Base-by-base conservation (phyloP, 2,797 vertebrate species). In the Epinephelus malabaricus region DNA sequence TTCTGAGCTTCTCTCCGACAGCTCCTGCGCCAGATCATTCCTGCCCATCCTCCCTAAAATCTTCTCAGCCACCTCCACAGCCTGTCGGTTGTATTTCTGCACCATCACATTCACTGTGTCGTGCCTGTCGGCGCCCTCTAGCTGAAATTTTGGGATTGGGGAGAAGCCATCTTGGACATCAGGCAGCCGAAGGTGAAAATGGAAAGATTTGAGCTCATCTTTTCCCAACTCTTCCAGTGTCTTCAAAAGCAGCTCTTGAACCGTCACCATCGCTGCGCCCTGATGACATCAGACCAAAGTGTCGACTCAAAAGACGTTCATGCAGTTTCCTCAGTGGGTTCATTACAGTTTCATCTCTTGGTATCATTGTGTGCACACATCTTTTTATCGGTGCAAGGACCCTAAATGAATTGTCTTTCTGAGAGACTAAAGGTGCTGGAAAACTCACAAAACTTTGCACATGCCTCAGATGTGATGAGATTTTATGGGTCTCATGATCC, bases 31-130 rank as follows among this genome's bases (percentile, higher is more conserved):
- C n/a, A 79, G 46, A 30, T 76, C 18, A 49, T 61, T 34, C 27
- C 34, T 55, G 11, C 34, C 18, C 6, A 82, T 82, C 38, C 55
- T 61, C 38, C 4, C 1, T 21, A 79, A 59, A 45, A 79, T n/a
- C 23, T 17, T 53, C 21, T 5, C 8, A 15, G 69, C 56, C 38
- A 82, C 49, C 7, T 66, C 23, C 40, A 21, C 19, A 7, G 54
- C 49, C 10, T 56, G 59, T 59, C 47, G 2, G n/a, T 17, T 53
- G 23, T 79, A 65, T 53, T 43, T 63, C 21, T 66, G 40, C n/a
- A 55, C 69, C 68, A 86, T 68, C 23, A 45, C 2, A 8, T 50
- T 27, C 9, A 55, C 72, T 3, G 68, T 59, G 11, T 69, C 40
- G 4, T 6, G n/a, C 14, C 4, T 12, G 60, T 69, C 19, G 3